Evolutionary conservation across 1,140 invertebrate genomes (phyloP).

Genomic region (Camponotus pennsylvanicus): DNA sequence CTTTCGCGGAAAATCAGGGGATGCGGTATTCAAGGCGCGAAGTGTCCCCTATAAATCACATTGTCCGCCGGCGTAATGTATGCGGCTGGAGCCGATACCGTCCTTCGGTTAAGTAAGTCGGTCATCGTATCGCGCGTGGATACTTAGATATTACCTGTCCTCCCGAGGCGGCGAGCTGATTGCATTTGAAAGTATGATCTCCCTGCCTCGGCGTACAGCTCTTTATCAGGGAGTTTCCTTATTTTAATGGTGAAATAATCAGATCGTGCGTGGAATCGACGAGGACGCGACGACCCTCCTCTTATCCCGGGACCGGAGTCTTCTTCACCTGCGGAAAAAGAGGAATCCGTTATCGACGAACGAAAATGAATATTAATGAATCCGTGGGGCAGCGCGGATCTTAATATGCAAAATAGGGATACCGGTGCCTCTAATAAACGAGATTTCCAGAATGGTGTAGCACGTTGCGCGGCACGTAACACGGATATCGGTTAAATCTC

Average conservation of each 20-base stretch:
- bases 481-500: slow-evolving; percentile 60
- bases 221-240: slow-evolving; percentile 44
- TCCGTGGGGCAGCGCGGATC: slow-evolving; percentile 23
- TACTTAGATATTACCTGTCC: slow-evolving; percentile 47
- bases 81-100: slow-evolving; percentile 56
- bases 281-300: slow-evolving; percentile 1
- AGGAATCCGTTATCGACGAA: slow-evolving; percentile 42
- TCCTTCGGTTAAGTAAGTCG: slow-evolving; percentile 42
- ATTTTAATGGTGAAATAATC: slow-evolving; percentile 61
- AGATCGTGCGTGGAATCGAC: slow-evolving; percentile 46
- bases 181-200: slow-evolving; percentile 63
- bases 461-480: slow-evolving; percentile 29
- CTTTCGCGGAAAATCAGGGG: slow-evolving; percentile 45
- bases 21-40: slow-evolving; percentile 54
- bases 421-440: slow-evolving; percentile 57
- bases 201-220: not conserved
- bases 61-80: slow-evolving; percentile 51
- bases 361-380: slow-evolving; percentile 60
- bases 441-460: slow-evolving; percentile 44
- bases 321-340: not conserved
- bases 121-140: slow-evolving; percentile 52
- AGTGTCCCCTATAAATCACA: slow-evolving; percentile 58
- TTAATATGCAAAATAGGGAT: slow-evolving; percentile 61
- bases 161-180: slow-evolving; percentile 50
- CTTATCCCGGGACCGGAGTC: not conserved